Base-by-base conservation (phyloP, 1,140 invertebrate genomes). In the Drosophila tani region DNA sequence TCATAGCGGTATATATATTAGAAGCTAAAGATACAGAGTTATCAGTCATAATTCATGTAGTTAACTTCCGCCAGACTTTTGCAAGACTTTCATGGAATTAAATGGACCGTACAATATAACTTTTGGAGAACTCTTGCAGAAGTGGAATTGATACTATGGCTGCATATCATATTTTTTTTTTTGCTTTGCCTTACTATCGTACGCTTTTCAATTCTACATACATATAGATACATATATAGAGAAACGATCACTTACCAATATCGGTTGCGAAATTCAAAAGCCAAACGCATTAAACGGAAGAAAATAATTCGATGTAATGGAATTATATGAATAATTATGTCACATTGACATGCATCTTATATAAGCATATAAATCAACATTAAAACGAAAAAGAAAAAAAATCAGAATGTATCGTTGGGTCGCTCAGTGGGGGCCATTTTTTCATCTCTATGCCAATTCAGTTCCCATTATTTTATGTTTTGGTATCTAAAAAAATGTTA, bases 281-380 rank as follows among this genome's bases (percentile, higher is more conserved):
- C 14, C 32, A 38, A 21, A 40, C 9, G 19, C 5, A 24, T 40
- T 2, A n/a, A 35, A 21, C 32, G n/a, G 53, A 38, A 15, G 19
- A 9, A 38, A 40, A 40, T 40, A 56, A 56, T 56, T 56, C 53
- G 19, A 40, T 40, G 53, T 40, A 56, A 56, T 40, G 53, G 53
- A 56, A 56, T 56, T 56, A 56, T 56, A 56, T n/a, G 53, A 40
- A 56, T 56, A 56, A 38, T 38, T 56, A 56, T 56, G 53, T 56
- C 53, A 56, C 53, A 56, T 56, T 56, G 53, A 56, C 53, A 56
- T 56, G 35, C 53, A 40, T 56, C 53, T 56, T 56, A 40, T 56
- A n/a, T 56, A 56, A n/a, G 19, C 53, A 56, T 40, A 56, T 40
- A 40, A 6, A 56, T 40, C 53, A n/a, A 38, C 53, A 24, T 56